Base-by-base conservation (phyloP, 1,140 invertebrate genomes). In the Colletes gigas region DNA sequence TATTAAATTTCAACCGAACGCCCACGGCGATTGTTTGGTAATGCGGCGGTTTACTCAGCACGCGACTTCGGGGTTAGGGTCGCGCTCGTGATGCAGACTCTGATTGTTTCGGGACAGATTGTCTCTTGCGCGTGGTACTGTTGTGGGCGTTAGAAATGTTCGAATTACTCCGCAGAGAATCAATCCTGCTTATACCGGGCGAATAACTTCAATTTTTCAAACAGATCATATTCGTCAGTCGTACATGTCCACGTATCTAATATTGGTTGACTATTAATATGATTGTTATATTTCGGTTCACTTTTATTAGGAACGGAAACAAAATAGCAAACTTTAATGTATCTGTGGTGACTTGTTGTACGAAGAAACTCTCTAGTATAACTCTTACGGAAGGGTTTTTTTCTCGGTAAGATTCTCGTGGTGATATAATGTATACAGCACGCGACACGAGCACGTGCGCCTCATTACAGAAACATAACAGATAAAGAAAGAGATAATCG, bases 1-100 rank as follows among this genome's bases (percentile, higher is more conserved):
- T 54, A 77, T 47, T 62, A 67, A 57, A 75, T 75, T 75, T 75
- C 62, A 50, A 15, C 19, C 21, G 65, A 44, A 47, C 72, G 54
- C 63, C 39, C 8, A 1, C 5, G 75, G 8, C 44, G 30, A 52
- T 70, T 71, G 68, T 72, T 78, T 72, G 50, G 19, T 30, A 10
- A 55, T n/a, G 47, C 66, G 1, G 21, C 14, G 50, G 59, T 55
- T 65, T 47, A 54, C 47, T 47, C 15, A n/a, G 15, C 63, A 21
- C 30, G 73, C 73, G 19, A 55, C 15, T 5, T 41, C 21, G 72
- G 10, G 47, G 60, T 57, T 15, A 17, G 39, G 62, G 39, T 67
- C 19, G 55, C 52, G 41, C 30, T 47, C 73, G 63, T 30, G 50
- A 8, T 44, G 52, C 17, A 21, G 39, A 15, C 21, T 21, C n/a